Base-by-base conservation (phyloP, 64 coral and sea anemone species). In the Montipora cactus region DNA sequence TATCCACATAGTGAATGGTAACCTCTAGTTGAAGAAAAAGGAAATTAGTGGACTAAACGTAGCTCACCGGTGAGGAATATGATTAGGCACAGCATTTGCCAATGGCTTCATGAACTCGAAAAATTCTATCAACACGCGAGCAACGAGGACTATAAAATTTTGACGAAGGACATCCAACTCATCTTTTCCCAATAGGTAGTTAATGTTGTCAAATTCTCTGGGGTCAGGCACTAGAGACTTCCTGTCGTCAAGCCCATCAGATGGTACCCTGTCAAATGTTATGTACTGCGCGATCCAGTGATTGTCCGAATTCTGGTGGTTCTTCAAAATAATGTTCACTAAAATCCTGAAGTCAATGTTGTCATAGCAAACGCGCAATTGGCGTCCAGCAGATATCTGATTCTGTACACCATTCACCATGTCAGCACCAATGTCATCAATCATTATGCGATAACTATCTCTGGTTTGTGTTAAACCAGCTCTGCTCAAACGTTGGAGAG, bases 41-140 rank as follows among this genome's bases (percentile, higher is more conserved):
- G 9, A 55, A 55, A 55, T 55, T n/a, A 55, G 51, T 55, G 51
- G 51, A 55, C 51, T 55, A 55, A 55, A 55, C 51, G 1, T 55
- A 55, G 13, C 59, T 80, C 49, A 87, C 91, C 19, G 8, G 76
- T 93, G 81, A 59, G 58, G 49, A 86, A 93, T 93, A 81, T 93
- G 91, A 28, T 47, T 49, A 76, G 91, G 91, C 14, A 93, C 74
- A 87, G 62, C 71, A 58, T 75, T 59, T 61, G 28, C 76, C 59
- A 93, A 71, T 15, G 18, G 80, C 72, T 85, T 67, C 68, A 85
- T 49, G 45, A 84, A 93, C 14, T 51, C 22, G 77, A 93, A 86
- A 51, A 86, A 93, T 28, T 93, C 59, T 22, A 78, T 14, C 25
- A 93, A 68, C 16, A 93, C 81, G 13, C 73, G 10, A 25, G 69